phyloP scores from a whole-genome alignment of 1,140 invertebrate species.

The Littorina saxatilis region DNA sequence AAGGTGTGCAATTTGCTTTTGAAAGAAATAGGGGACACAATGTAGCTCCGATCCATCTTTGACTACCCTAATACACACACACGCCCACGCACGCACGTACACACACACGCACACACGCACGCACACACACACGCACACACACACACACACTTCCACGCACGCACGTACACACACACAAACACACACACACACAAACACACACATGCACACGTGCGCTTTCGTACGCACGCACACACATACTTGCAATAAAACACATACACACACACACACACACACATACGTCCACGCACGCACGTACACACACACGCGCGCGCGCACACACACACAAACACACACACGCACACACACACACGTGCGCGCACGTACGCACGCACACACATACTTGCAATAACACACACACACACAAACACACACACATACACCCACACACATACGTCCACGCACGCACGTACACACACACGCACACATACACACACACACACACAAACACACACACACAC shows the following conservation, averaged over 20 bases:
- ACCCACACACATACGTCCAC: neutral
- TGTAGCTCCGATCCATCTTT: too few species aligned
- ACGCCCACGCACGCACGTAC: neutral
- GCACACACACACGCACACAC: neutral
- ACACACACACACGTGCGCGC: neutral
- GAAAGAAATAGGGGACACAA: too few species aligned
- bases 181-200: too few species aligned
- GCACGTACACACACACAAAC: too few species aligned
- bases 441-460: conserved; percentile 11
- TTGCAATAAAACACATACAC: neutral
- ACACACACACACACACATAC: neutral
- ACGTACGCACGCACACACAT: conserved; percentile 1
- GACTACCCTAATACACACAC: too few species aligned
- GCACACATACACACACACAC: conserved; percentile 5
- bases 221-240: neutral
- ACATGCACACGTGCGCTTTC: neutral
- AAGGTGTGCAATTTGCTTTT: too few species aligned
- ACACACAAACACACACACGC: too few species aligned
- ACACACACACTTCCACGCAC: too few species aligned
- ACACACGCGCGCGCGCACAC: neutral
- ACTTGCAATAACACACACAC: neutral
- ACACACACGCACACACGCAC: conserved; percentile 4
- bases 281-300: neutral
- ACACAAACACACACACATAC: neutral
- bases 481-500: neutral